phyloP scores from a whole-genome alignment of 1,140 invertebrate genomes.

The Anoplolepis gracilipes region DNA sequence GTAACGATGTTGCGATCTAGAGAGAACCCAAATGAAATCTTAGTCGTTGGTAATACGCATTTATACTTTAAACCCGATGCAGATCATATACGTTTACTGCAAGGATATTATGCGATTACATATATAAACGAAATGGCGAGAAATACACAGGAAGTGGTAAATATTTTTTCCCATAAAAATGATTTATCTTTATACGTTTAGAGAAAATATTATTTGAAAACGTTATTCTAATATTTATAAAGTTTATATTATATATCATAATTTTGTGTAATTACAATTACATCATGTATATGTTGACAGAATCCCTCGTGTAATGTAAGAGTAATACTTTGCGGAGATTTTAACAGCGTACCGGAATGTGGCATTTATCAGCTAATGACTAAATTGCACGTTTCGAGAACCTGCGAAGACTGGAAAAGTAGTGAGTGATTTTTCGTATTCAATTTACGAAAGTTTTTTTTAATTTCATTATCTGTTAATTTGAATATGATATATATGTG shows the following conservation, averaged over 20 bases:
- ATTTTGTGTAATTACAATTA: neutral
- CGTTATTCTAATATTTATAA: conserved; percentile 19
- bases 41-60: conserved; percentile 95
- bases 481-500: neutral
- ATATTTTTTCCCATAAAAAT: neutral
- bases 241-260: neutral
- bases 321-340: conserved; percentile 93
- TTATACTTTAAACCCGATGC: conserved; percentile 96
- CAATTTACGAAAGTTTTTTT: neutral
- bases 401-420: conserved; percentile 91
- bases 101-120: conserved; percentile 88
- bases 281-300: conserved; percentile 81
- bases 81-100: conserved; percentile 94
- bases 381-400: conserved; percentile 87
- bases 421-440: conserved; percentile 87
- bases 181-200: neutral
- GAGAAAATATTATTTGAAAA: neutral
- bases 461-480: neutral
- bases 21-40: conserved; percentile 87
- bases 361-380: conserved; percentile 92
- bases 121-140: conserved; percentile 87
- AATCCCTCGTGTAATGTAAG: conserved; percentile 86
- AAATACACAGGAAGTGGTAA: conserved; percentile 84
- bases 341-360: conserved; percentile 94
- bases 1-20: conserved; percentile 88